Evolutionary conservation across 1,140 invertebrate genomes (phyloP).

Genomic region (Acromyrmex heyeri): DNA sequence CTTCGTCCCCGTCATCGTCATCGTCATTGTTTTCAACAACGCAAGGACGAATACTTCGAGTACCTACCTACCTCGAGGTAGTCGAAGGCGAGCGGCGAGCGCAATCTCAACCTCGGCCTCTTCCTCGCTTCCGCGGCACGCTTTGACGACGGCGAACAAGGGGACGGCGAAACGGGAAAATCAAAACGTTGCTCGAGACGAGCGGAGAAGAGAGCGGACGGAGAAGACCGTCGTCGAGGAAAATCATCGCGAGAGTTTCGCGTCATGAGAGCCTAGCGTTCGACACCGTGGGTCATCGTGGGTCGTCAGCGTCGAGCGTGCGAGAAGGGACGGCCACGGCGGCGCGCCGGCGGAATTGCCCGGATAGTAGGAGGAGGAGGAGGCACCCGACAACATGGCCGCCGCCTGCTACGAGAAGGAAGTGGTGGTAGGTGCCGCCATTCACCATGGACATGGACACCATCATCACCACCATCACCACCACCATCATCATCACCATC

Average conservation of each 20-base stretch:
- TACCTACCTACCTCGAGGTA: neutral
- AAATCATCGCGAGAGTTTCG: constrained; percentile 61
- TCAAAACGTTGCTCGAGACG: constrained; percentile 64
- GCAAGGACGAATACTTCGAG: neutral
- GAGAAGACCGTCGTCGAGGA: constrained; percentile 51
- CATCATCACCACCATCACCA: constrained; percentile 70
- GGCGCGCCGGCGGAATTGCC: constrained; percentile 64
- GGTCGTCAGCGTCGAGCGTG: constrained; percentile 66
- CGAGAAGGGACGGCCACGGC: constrained; percentile 68
- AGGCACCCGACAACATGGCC: constrained; percentile 77
- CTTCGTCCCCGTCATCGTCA: constrained; percentile 48
- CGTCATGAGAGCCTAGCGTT: constrained; percentile 71
- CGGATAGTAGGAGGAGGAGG: constrained; percentile 63
- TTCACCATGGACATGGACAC: constrained; percentile 72
- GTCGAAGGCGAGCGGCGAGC: constrained; percentile 24
- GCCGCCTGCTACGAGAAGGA: constrained; percentile 80
- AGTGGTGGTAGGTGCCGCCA: constrained; percentile 76
- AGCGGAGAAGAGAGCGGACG: constrained; percentile 9
- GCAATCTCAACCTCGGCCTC: neutral
- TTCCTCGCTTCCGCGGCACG: neutral
- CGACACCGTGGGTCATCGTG: constrained; percentile 65
- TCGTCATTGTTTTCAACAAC: neutral
- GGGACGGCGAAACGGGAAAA: neutral
- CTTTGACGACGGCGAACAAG: constrained; percentile 3
- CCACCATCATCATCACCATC: constrained; percentile 74